Percentiles rank a stretch among this genome's conserved stretches.
Evolutionary conservation across 2,888 invertebrate genomes (phyloP).

Genomic region (Tuberolachnus salignus): DNA sequence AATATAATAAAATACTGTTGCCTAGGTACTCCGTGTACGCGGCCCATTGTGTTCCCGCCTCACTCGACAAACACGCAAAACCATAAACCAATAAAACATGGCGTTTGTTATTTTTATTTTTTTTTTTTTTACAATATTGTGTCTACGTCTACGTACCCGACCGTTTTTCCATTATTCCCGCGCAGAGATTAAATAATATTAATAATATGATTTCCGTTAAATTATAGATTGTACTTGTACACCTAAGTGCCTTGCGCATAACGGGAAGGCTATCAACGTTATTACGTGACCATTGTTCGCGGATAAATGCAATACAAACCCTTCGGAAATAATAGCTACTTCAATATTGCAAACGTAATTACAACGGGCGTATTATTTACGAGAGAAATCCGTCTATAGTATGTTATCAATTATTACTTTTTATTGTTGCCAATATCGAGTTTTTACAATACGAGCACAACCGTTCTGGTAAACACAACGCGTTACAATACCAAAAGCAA

Average conservation of each 20-base stretch:
- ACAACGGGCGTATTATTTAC: too few species aligned
- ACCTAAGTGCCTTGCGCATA: too few species aligned
- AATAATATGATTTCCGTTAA: not conserved
- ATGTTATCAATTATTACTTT: too few species aligned
- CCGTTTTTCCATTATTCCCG: not conserved
- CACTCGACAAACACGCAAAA: constrained; percentile 2
- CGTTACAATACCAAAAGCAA: too few species aligned
- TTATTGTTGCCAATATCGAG: too few species aligned
- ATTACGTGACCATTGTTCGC: too few species aligned
- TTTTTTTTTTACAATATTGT: too few species aligned
- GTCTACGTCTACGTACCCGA: not conserved
- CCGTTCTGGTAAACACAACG: too few species aligned
- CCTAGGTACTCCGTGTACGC: too few species aligned
- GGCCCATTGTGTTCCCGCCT: not conserved
- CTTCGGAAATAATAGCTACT: not conserved
- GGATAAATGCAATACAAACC: not conserved
- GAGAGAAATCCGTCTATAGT: too few species aligned
- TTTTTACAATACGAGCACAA: too few species aligned
- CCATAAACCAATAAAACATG: constrained; percentile 23
- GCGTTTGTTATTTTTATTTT: not conserved
- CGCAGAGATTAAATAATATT: not conserved
- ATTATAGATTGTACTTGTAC: not conserved
- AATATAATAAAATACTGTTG: not conserved
- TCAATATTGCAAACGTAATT: not conserved
- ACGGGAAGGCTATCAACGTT: not conserved